Conservation (phyloP, 2,113 vertebrate genomes). For the Pseudorhombus dupliciocellatus region DNA sequence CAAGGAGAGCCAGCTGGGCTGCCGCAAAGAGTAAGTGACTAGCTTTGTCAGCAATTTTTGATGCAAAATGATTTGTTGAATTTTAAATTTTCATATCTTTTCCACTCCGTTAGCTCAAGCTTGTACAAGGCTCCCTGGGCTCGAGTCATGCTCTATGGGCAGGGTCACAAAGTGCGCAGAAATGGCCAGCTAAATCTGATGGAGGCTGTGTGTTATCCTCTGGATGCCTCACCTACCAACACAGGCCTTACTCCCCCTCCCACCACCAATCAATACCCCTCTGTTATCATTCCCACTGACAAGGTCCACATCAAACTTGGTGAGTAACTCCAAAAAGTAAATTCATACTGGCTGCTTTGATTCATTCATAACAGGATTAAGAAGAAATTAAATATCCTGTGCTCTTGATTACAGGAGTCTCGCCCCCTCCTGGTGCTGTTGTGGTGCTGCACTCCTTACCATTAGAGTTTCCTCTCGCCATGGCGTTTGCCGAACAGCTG, state of each 20-base stretch:
- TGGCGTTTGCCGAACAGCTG: slow-evolving; percentile 96
- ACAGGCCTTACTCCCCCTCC: slow-evolving; percentile 95
- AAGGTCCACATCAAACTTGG: slow-evolving; percentile 96
- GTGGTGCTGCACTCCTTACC: slow-evolving; percentile 94
- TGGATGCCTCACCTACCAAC: slow-evolving; percentile 96
- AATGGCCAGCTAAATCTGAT: slow-evolving; percentile 96
- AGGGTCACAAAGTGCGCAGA: slow-evolving; percentile 94
- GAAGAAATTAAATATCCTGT: background rate
- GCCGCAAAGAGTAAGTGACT: slow-evolving; percentile 93
- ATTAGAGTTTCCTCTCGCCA: slow-evolving; percentile 92
- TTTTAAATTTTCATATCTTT: background rate
- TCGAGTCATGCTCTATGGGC: slow-evolving; percentile 91
- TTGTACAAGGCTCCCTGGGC: slow-evolving; percentile 98
- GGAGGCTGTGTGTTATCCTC: slow-evolving; percentile 92
- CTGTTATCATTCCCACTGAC: slow-evolving; percentile 93
- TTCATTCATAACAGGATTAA: background rate
- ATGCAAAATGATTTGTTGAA: background rate
- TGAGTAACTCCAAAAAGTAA: slow-evolving; percentile 59
- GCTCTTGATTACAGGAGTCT: slow-evolving; percentile 85
- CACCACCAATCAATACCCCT: slow-evolving; percentile 95
- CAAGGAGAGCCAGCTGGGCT: slow-evolving; percentile 95
- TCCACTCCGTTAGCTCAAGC: slow-evolving; percentile 85
- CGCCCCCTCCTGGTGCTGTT: slow-evolving; percentile 93
- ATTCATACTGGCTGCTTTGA: background rate
- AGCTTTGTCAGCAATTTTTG: background rate